Conservation (phyloP, 2,113 vertebrate genomes). For the Esox niger region DNA sequence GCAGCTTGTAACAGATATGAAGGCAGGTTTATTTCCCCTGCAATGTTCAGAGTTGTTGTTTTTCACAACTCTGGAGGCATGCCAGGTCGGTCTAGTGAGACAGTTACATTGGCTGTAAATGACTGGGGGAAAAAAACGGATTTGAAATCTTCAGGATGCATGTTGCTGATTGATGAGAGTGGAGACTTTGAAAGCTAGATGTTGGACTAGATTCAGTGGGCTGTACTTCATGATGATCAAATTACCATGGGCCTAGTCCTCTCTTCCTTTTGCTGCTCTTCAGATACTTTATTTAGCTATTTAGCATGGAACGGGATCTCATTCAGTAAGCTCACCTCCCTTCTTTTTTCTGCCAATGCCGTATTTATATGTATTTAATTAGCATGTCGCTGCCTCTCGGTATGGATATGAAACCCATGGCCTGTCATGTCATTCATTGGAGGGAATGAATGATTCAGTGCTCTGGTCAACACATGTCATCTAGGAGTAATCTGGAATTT, state of each 20-base stretch:
- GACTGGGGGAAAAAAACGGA: too few species aligned
- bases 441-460: slow-evolving; percentile 19
- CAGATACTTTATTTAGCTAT: slow-evolving; percentile 7
- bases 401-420: slow-evolving; percentile 4
- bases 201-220: not conserved
- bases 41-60: too few species aligned
- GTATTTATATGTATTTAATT: slow-evolving; percentile 9
- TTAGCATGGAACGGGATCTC: not conserved
- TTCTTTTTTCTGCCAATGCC: not conserved
- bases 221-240: not conserved
- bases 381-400: slow-evolving; percentile 6
- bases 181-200: not conserved
- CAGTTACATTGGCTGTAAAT: too few species aligned
- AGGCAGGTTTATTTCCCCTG: too few species aligned
- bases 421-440: slow-evolving; percentile 18
- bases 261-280: not conserved
- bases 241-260: not conserved
- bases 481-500: slow-evolving; percentile 11
- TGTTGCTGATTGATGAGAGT: not conserved
- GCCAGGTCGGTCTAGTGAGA: too few species aligned
- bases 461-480: slow-evolving; percentile 5
- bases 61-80: too few species aligned
- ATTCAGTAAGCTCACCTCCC: not conserved
- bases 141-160: too few species aligned
- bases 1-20: too few species aligned